Base-by-base conservation (phyloP, 2,113 vertebrate species). In the Eulemur rufifrons region DNA sequence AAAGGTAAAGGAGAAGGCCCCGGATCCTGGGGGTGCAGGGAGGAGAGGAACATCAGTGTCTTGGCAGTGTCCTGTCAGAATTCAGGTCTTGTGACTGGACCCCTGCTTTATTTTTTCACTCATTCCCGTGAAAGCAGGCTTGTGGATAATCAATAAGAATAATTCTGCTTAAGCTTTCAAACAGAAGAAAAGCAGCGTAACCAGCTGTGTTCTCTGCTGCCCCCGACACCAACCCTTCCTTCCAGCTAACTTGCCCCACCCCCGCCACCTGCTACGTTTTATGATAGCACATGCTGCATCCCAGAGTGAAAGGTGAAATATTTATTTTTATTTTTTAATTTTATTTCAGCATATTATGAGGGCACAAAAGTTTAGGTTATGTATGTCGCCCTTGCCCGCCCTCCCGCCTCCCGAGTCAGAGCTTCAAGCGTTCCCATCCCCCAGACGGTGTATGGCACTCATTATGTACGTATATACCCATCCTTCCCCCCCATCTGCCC, bases 1-100 rank as follows among this genome's bases (percentile, higher is more conserved):
- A 50, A 85, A 87, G 29, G 54, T 34, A 59, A 92, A 91, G 61
- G 37, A 88, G 52, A 69, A 92, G 4, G 6, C n/a, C 32, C 50
- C 42, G 4, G 3, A 7, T 27, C 14, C 42, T 0, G 11, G 5
- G 32, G 7, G 25, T 34, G n/a, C 11, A 5, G 29, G 27, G 17
- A 39, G 17, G 17, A 27, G 23, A 37, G 21, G 34, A 8, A 8
- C 14, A 59, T 27, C 47, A 7, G 4, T 4, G 6, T 42, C 10
- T n/a, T 34, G 27, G 21, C 8, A 39, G 39, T 39, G 39, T 39
- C 39, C 39, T 39, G 39, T 39, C 39, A 39, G 37, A 90, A 78
- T 63, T 69, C 32, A 68, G 56, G 59, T 84, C n/a, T 94, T 29
- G 68, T 21, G 2, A 8, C 0, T 14, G 37, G 34, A 54, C 23